These are phyloP conservation scores for human DNA, from an alignment of 2,113 vertebrate species.

Conservation along the genomic window GRCh38 chr6:136490001-136490500, in stretches of 20 bases:
- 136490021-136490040: not conserved
- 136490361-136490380: not conserved
- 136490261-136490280: not conserved
- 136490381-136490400: not conserved
- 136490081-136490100: not conserved
- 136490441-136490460: not conserved
- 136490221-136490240: not conserved
- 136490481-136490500: not conserved
- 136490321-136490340: not conserved
- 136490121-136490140: not conserved
- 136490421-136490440: not conserved
- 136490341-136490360: not conserved
- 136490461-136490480: not conserved
- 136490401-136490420: not conserved
- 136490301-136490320: constrained; percentile 10
- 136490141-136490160: constrained; percentile 43
- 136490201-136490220: not conserved
- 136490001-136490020: not conserved
- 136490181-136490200: constrained; percentile 25
- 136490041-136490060: not conserved
- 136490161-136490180: not conserved
- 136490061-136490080: not conserved
- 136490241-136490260: not conserved
- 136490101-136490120: not conserved
- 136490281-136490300: not conserved